Percentiles rank a stretch among this genome's conserved stretches.
Conservation (phyloP, 2,797 vertebrate species). For the Callimico goeldii region DNA sequence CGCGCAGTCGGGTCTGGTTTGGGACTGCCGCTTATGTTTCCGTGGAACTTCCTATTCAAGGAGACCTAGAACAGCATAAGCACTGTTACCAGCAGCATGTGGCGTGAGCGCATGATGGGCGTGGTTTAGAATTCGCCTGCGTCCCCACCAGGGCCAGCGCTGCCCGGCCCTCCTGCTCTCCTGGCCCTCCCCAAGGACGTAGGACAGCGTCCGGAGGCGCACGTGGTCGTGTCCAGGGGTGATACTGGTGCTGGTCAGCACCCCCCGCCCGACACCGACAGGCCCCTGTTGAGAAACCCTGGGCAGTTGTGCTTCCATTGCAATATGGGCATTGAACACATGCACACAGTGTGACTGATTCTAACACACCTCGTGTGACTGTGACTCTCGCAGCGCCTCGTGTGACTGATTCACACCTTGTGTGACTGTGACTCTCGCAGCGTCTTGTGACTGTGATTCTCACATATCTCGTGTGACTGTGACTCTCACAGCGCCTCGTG, state of each 20-base stretch:
- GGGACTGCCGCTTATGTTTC: background rate
- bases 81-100: background rate
- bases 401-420: too few species aligned
- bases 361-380: background rate
- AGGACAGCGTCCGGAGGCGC: background rate
- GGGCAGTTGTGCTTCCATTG: background rate
- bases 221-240: background rate
- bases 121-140: background rate
- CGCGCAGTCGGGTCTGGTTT: accelerated
- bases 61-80: background rate
- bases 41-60: background rate
- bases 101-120: background rate
- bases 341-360: background rate
- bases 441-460: too few species aligned
- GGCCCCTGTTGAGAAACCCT: background rate
- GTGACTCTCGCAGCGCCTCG: too few species aligned
- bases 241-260: too few species aligned
- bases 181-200: too few species aligned
- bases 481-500: too few species aligned
- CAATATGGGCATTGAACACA: background rate
- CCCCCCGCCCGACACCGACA: background rate
- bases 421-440: too few species aligned
- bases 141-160: background rate
- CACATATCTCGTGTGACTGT: too few species aligned
- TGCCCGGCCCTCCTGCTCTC: background rate